phyloP scores from a whole-genome alignment of 1,140 invertebrate genomes.

The Drosophila oshimai region DNA sequence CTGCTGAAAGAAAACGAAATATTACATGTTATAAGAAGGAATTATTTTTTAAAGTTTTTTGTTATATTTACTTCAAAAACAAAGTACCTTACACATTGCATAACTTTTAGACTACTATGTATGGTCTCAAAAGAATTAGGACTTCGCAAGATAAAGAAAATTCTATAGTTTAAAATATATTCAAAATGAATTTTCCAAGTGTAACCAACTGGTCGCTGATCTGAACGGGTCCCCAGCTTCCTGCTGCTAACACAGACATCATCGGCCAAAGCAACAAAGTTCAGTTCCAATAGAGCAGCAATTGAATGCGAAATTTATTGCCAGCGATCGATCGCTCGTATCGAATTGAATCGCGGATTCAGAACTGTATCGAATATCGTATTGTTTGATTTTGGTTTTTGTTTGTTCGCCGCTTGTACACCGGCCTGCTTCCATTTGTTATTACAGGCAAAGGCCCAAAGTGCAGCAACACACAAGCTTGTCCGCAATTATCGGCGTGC shows the following conservation, averaged over 20 bases:
- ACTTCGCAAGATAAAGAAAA: too few relatives aligned
- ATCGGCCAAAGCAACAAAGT: slow-evolving; percentile 54
- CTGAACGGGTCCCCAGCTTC: slow-evolving; percentile 46
- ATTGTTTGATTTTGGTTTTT: slow-evolving; percentile 41
- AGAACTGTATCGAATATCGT: slow-evolving; percentile 48
- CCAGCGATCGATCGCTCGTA: slow-evolving; percentile 26
- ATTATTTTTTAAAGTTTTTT: too few relatives aligned
- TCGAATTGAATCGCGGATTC: slow-evolving; percentile 36
- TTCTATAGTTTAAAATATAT: too few relatives aligned
- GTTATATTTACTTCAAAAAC: too few relatives aligned
- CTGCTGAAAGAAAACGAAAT: too few relatives aligned
- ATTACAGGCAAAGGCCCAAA: slow-evolving; percentile 39
- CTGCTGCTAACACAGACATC: slow-evolving; percentile 78
- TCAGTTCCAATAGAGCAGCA: slow-evolving; percentile 46
- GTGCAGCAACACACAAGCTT: slow-evolving; percentile 36
- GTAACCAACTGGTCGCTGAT: slow-evolving; percentile 38
- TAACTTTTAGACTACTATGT: too few relatives aligned
- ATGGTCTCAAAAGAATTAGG: too few relatives aligned
- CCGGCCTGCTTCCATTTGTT: slow-evolving; percentile 1
- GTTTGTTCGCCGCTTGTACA: neutral
- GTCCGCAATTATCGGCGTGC: slow-evolving; percentile 47
- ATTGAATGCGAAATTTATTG: slow-evolving; percentile 77
- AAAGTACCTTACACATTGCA: too few relatives aligned
- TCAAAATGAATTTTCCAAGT: neutral
- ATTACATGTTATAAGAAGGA: too few relatives aligned